phyloP scores from a whole-genome alignment of 1,140 invertebrate genomes.

The Drosophila kepulauana region DNA sequence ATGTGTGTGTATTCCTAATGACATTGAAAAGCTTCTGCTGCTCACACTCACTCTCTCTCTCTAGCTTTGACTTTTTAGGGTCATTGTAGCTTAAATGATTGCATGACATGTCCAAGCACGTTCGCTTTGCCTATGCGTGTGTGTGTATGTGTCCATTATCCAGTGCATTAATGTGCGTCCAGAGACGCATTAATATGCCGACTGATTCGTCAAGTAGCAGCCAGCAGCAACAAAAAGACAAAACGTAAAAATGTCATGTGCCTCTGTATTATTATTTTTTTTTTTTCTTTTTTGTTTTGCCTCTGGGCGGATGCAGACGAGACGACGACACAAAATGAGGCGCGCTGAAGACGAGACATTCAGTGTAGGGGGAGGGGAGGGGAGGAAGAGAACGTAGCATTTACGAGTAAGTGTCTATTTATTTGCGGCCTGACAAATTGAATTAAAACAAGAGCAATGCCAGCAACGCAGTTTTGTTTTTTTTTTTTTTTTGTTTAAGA shows the following conservation, averaged over 20 bases:
- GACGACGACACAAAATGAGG: not conserved
- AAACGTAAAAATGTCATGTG: constrained; percentile 7
- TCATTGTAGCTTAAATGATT: constrained; percentile 55
- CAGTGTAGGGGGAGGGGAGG: not conserved
- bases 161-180: constrained; percentile 75
- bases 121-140: constrained; percentile 4
- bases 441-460: constrained; percentile 64
- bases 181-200: constrained; percentile 77
- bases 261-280: not conserved
- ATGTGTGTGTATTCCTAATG: constrained; percentile 27
- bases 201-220: constrained; percentile 28
- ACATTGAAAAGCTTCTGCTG: constrained; percentile 38
- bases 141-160: constrained; percentile 58
- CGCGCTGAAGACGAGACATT: constrained; percentile 7
- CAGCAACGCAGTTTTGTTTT: too few relatives aligned
- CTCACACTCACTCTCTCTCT: not conserved
- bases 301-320: constrained; percentile 54
- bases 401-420: constrained; percentile 53
- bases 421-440: constrained; percentile 72
- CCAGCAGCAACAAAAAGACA: constrained; percentile 7
- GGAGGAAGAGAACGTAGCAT: constrained; percentile 1
- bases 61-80: constrained; percentile 37
- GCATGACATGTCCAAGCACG: constrained; percentile 52
- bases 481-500: not conserved
- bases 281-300: too few relatives aligned